phyloP scores from a whole-genome alignment of 2,113 vertebrate species.

The Dasyurus viverrinus region DNA sequence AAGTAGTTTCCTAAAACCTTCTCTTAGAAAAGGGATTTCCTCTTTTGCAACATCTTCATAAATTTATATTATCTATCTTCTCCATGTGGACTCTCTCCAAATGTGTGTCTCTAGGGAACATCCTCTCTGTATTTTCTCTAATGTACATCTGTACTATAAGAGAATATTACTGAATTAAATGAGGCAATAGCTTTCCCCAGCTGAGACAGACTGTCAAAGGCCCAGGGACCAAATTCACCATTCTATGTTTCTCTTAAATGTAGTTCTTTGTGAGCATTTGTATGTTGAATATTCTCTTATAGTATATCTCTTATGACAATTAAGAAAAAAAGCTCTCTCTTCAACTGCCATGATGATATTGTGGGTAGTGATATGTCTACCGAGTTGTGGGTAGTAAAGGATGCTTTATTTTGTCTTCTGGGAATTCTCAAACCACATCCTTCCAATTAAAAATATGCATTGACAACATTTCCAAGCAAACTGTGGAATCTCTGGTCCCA shows the following conservation, averaged over 20 bases:
- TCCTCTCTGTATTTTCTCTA: background rate
- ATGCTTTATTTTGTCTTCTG: conserved; percentile 5
- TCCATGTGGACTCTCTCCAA: background rate
- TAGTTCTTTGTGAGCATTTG: background rate
- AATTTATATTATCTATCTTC: background rate
- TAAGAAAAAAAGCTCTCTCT: background rate
- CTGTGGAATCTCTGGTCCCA: background rate
- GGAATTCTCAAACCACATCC: conserved; percentile 3
- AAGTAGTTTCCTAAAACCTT: background rate
- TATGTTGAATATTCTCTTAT: background rate
- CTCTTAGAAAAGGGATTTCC: background rate
- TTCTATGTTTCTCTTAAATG: background rate
- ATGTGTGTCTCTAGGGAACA: background rate
- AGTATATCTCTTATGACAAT: background rate
- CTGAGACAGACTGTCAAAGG: background rate
- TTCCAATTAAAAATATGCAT: background rate
- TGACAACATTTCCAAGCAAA: background rate
- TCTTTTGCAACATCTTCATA: background rate
- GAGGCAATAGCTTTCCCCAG: background rate
- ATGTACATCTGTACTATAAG: background rate
- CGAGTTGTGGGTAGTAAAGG: background rate
- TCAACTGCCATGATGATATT: background rate
- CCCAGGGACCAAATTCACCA: background rate
- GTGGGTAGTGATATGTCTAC: background rate
- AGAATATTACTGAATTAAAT: background rate